These are phyloP conservation scores for Falco punctatus DNA, from an alignment of 2,113 vertebrate genomes.

Conservation along the genomic window DNA sequence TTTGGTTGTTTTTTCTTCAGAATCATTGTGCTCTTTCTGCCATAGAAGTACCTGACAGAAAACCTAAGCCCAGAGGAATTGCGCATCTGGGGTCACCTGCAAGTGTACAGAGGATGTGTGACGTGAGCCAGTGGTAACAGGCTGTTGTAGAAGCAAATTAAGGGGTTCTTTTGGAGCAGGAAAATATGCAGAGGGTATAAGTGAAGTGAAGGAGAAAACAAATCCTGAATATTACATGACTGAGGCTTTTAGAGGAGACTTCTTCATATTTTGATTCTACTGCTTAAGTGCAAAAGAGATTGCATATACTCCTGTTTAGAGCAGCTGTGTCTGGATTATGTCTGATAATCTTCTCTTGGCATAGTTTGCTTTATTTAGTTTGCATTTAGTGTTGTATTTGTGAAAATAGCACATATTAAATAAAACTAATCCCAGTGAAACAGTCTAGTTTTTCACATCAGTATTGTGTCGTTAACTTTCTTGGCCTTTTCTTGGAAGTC, in stretches of 20 bases:
- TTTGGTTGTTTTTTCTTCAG: not conserved
- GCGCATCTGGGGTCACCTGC: not conserved
- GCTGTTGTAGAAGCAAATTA: not conserved
- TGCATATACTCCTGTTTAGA: constrained; percentile 33
- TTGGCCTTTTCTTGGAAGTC: not conserved
- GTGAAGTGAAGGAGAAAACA: constrained; percentile 13
- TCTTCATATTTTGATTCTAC: not conserved
- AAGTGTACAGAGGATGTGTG: not conserved
- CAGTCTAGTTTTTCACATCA: constrained; percentile 2
- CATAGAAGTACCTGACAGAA: not conserved
- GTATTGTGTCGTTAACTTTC: not conserved
- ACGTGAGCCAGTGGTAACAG: not conserved
- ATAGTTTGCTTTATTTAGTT: constrained; percentile 68
- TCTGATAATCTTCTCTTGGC: constrained; percentile 67
- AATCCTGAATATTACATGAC: not conserved
- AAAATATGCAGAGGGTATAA: not conserved
- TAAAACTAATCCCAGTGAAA: constrained; percentile 16
- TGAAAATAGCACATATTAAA: constrained; percentile 41
- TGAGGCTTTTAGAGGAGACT: constrained; percentile 6
- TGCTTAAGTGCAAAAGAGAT: constrained; percentile 25
- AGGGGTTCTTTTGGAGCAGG: not conserved
- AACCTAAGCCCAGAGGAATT: not conserved
- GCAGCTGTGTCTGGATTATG: constrained; percentile 59
- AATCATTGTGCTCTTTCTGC: not conserved
- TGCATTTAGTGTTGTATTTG: constrained; percentile 42